Percentiles rank a stretch among this genome's conserved stretches.
phyloP scores from a whole-genome alignment of 1,140 invertebrate genomes.

The Antheraea pernyi region DNA sequence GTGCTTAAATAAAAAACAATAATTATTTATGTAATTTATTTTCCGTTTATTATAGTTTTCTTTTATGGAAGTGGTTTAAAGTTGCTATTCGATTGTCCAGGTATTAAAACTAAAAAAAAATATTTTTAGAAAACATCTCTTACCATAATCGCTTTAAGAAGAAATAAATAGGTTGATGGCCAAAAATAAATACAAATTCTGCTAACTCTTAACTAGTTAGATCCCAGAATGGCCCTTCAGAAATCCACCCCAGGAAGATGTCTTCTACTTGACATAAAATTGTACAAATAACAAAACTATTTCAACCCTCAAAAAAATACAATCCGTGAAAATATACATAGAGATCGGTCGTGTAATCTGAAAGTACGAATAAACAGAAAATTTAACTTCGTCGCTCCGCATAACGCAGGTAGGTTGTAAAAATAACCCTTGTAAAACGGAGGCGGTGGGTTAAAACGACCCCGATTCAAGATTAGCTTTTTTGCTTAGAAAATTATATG shows the following conservation, averaged over 20 bases:
- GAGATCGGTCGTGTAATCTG: not conserved
- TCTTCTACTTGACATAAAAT: not conserved
- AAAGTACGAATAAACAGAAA: not conserved
- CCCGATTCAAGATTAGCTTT: slow-evolving; percentile 6
- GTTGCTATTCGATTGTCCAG: no score
- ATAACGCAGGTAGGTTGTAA: slow-evolving; percentile 1
- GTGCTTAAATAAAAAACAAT: no score
- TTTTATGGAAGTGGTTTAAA: no score
- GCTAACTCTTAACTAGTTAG: no score
- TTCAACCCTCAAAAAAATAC: not conserved
- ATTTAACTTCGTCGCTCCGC: not conserved
- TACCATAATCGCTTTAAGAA: no score
- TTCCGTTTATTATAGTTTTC: no score
- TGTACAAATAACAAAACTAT: not conserved
- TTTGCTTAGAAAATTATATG: slow-evolving; percentile 9
- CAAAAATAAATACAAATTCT: no score
- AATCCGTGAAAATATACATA: not conserved
- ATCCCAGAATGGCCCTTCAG: not conserved
- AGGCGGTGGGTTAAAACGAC: slow-evolving; percentile 3
- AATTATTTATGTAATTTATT: no score
- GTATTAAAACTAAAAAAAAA: no score
- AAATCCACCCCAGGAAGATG: not conserved
- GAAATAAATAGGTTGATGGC: no score
- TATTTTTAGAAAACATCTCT: no score
- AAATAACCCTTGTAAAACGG: slow-evolving; percentile 3